phyloP scores from a whole-genome alignment of 2,797 vertebrate species.

The Tenualosa thibaudeaui region DNA sequence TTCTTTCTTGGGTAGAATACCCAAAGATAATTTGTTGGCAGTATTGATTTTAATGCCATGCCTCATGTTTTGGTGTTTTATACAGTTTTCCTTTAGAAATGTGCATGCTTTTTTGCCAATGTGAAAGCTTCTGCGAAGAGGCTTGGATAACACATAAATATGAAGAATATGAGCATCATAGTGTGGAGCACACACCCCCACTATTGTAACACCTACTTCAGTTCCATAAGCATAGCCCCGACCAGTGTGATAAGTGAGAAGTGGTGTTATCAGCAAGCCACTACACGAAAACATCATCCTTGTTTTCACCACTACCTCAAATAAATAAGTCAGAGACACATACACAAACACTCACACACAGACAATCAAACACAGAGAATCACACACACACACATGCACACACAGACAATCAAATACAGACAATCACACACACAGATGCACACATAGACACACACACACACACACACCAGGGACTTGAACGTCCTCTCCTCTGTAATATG shows the following conservation, averaged over 20 bases:
- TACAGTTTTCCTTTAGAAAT: not conserved
- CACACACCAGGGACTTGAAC: constrained; percentile 4
- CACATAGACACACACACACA: not conserved
- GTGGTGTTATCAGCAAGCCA: constrained; percentile 16
- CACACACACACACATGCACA: constrained; percentile 13
- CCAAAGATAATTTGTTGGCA: not conserved
- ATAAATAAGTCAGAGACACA: not conserved
- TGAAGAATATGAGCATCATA: not conserved
- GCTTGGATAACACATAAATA: not conserved
- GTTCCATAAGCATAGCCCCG: not conserved
- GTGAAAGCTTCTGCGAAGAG: not conserved
- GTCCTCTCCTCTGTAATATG: not conserved
- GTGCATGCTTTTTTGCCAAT: not conserved
- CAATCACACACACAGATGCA: not conserved
- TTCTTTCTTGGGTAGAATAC: not conserved
- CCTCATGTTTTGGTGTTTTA: not conserved
- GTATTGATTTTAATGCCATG: not conserved
- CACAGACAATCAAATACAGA: not conserved
- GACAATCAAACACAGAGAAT: not conserved
- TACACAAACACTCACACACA: not conserved
- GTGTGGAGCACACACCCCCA: not conserved
- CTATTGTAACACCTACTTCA: not conserved
- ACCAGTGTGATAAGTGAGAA: not conserved
- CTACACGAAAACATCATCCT: not conserved
- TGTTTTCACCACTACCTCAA: not conserved